Base-by-base conservation (phyloP, 2,888 invertebrate species). In the Vannuccia rotundouncinata region DNA sequence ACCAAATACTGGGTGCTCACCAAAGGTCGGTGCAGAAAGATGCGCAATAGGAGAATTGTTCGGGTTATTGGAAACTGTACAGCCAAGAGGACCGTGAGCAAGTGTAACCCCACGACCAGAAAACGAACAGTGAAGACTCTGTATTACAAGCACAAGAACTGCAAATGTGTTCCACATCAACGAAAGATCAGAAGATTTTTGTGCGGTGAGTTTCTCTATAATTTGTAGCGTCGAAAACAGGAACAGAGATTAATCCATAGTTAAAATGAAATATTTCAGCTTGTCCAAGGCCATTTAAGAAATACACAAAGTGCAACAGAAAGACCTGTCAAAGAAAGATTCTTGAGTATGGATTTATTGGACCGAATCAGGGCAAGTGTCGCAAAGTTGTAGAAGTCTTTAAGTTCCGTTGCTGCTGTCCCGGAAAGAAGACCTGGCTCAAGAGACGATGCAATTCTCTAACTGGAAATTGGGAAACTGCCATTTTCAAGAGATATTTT, bases 121-220 rank as follows among this genome's bases (percentile, higher is more conserved):
- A 77, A 30, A 31, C 77, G 77, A 5, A 30, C 31, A 30, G 27
- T 77, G 5, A 29, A n/a, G 2, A 77, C 45, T 30, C 5, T 77
- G 1, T 13, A n/a, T 31, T 77, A 30, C n/a, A 77, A 77, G 27
- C 77, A n/a, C 2, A 29, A 30, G 22, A 29, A 31, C 5, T 77
- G 77, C n/a, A 77, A 77, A 31, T 77, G 77, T n/a, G 45, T 31
- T 13, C 31, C 22, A n/a, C 22, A 17, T 13, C 17, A 31, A 5
- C 29, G 22, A n/a, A 77, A 17, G 22, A n/a, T 77, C 22, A 77
- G 22, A 77, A n/a, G n/a, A 30, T 29, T 29, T 1, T 27, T 77
- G 22, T 77, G 77, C 22, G 25, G 77, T 77, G 31, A 77, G 77
- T 13, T 66, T n/a, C n/a, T n/a, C n/a, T n/a, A n/a, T n/a, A n/a